Evolutionary conservation across 1,140 invertebrate species (phyloP), one percentile per base, ranked within the genome.

Genomic region (Pseudomyrmex dendroicus): DNA sequence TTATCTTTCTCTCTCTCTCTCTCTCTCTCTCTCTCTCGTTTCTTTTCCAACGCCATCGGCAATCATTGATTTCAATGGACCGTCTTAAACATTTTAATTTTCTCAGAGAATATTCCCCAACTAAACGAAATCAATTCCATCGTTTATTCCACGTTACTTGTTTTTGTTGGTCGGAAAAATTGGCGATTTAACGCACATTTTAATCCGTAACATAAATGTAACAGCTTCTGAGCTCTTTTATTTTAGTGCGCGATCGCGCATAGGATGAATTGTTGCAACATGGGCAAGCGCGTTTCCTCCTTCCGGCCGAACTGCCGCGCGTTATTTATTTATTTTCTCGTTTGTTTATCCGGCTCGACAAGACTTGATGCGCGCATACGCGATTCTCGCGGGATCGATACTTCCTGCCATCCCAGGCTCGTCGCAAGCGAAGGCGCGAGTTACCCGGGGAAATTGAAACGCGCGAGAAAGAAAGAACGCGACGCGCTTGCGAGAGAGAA

Each of bases 331-430:
- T 83, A 84, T 89, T 82, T 70, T 20, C 61, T 78, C 57, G 57
- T 84, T 85, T 88, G 80, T 88, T 85, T 88, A 86, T 83, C 12
- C 48, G 48, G 44, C 59, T 86, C 22, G 86, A 61, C 73, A 74
- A 83, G 80, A 88, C 63, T 74, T 86, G 87, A 89, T 62, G 74
- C 86, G 87, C 87, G 87, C 87, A 89, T 89, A 89, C 87, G 87
- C 87, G 84, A 88, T 89, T 86, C 86, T 74, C 68, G 74, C 74
- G 74, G 87, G 87, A 89, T 89, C 87, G 87, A 89, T 89, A 89
- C 84, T 82, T 52, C 20, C 62, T 66, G 80, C 67, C 84, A 61
- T 80, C 83, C 73, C 87, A 82, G 83, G 86, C 83, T 77, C 77
- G 86, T 83, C 86, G 22, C 83, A 83, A 88, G 73, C 50, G 78